Evolutionary conservation across 2,888 invertebrate species (phyloP), one percentile per base, ranked within the genome.

Genomic region (Leptinotarsa peninsularis): DNA sequence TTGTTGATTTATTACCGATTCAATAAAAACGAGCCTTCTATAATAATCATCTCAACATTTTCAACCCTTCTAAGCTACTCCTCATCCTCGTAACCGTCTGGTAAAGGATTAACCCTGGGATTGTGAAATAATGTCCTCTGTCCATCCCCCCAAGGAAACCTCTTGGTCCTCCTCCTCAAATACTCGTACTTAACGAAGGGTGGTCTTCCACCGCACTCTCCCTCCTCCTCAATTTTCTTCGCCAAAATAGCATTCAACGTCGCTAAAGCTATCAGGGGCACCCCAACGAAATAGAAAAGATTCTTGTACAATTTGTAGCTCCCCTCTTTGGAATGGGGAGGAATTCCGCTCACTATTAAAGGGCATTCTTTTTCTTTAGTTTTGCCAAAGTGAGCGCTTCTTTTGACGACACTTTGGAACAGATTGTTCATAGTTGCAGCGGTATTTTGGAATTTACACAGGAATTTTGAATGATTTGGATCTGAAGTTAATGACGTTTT

Each of bases 91-190:
- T 95, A 97, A 69, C 96, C 96, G 75, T 90, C 91, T 71, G 96
- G 95, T 75, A 96, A 90, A 63, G 96, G 89, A 82, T 96, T 96
- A 78, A 90, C 87, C 81, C 93, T 91, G 71, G 94, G 93, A 89
- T 96, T 96, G 90, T 97, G 96, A 91, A 97, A 96, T 76, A 97
- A 89, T 4, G 93, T 90, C 85, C 94, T 93, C 87, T 93, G 93
- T 79, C 97, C 97, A 84, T 97, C 96, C 81, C 96, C 95, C 97
- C 97, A 97, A 63, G 96, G 96, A 91, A 96, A 97, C 80, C 93
- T 91, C 93, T 95, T 96, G 80, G 90, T 92, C 73, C 96, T 92
- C 66, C 94, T 88, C 27, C 93, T 90, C 89, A 97, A 82, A 86
- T 95, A 93, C 0, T 95, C 94, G 82, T 94, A 96, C n/a, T 93